These are phyloP conservation scores for Coremacera marginata DNA, from an alignment of 2,888 invertebrate species.

Conservation along the genomic window DNA sequence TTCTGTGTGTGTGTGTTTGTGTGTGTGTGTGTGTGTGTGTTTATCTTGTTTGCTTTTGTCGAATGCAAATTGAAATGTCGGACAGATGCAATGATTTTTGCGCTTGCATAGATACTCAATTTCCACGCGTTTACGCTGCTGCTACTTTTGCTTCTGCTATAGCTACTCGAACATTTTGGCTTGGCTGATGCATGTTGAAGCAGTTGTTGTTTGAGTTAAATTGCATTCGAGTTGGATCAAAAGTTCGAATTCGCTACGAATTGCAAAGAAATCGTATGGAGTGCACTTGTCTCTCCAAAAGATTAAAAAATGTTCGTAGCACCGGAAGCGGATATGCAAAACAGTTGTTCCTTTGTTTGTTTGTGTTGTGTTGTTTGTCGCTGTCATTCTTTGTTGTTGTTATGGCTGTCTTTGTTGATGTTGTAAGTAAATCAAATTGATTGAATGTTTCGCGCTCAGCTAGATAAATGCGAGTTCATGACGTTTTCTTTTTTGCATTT, in stretches of 20 bases:
- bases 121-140: not conserved
- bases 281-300: too few species aligned
- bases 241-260: not conserved
- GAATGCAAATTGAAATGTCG: conserved; percentile 62
- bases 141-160: not conserved
- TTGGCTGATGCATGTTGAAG: not conserved
- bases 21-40: not conserved
- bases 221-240: not conserved
- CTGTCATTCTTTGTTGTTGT: not conserved
- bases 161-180: not conserved
- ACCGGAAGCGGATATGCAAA: conserved; percentile 8
- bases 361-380: not conserved
- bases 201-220: conserved; percentile 2
- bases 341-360: not conserved
- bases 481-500: too few species aligned
- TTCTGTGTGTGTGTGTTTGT: not conserved
- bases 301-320: not conserved
- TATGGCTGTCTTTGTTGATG: not conserved
- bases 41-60: conserved; percentile 48
- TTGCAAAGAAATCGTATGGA: too few species aligned
- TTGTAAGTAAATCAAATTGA: not conserved
- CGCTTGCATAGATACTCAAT: conserved; percentile 24
- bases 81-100: conserved; percentile 44
- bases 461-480: too few species aligned
- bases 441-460: not conserved